phyloP scores from a whole-genome alignment of 64 coral and sea anemone genomes.

The Anthopleura sola region DNA sequence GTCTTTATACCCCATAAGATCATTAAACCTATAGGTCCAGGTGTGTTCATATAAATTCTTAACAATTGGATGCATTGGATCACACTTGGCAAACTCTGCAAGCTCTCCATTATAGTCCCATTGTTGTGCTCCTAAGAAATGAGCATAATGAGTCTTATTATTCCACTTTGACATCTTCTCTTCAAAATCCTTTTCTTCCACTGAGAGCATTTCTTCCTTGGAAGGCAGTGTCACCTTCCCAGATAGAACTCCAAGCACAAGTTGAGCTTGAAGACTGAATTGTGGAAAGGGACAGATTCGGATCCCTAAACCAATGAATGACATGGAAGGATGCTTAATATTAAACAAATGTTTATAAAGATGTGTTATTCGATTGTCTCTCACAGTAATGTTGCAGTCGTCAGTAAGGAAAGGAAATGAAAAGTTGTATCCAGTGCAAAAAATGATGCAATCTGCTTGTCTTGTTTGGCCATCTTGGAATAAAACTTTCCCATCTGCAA shows the following conservation, averaged over 20 bases:
- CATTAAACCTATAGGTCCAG: not conserved
- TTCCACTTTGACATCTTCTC: slow-evolving; percentile 14
- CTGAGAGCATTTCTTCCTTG: slow-evolving; percentile 37
- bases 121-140: slow-evolving; percentile 21
- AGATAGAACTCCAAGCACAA: slow-evolving; percentile 24
- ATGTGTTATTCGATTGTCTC: slow-evolving; percentile 36
- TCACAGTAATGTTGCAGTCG: slow-evolving; percentile 46
- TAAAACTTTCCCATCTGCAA: slow-evolving; percentile 25
- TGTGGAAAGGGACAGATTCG: slow-evolving; percentile 44
- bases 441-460: slow-evolving; percentile 34
- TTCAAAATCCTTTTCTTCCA: slow-evolving; percentile 46
- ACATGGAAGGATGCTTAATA: slow-evolving; percentile 48
- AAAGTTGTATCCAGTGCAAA: slow-evolving; percentile 58
- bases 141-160: slow-evolving; percentile 12
- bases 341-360: slow-evolving; percentile 65
- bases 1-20: slow-evolving; percentile 33
- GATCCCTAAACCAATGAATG: slow-evolving; percentile 38
- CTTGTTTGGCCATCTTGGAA: slow-evolving; percentile 46
- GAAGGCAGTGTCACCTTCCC: slow-evolving; percentile 30
- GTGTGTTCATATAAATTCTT: slow-evolving; percentile 30
- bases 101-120: slow-evolving; percentile 35
- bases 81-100: slow-evolving; percentile 16
- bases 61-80: slow-evolving; percentile 6
- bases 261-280: slow-evolving; percentile 35
- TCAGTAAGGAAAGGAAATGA: slow-evolving; percentile 53